Conservation (phyloP, 2,888 invertebrate species). For the Caenorhabditis plicata region DNA sequence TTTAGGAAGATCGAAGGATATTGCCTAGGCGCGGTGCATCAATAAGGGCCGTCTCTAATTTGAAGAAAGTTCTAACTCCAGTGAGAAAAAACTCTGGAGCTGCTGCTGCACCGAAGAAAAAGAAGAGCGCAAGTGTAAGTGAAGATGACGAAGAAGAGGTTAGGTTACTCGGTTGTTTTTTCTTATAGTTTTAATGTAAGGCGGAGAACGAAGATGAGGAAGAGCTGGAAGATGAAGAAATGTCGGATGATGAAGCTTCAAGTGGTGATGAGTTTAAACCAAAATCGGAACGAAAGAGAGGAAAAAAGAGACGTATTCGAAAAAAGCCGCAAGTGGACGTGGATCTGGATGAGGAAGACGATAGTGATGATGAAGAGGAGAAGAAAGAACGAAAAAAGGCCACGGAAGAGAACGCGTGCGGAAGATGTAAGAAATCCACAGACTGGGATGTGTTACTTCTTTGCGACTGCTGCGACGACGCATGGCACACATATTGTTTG, state of each 20-base stretch:
- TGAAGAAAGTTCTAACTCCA: constrained; percentile 31
- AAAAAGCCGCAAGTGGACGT: constrained; percentile 8
- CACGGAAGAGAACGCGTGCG: constrained; percentile 78
- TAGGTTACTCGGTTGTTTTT: not conserved
- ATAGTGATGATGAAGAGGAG: constrained; percentile 50
- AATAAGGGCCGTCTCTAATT: constrained; percentile 41
- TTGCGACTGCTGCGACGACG: constrained; percentile 89
- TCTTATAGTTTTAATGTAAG: constrained; percentile 66
- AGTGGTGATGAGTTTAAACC: constrained; percentile 70
- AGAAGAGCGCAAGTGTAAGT: not conserved
- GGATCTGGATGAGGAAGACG: constrained; percentile 35
- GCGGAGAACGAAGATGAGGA: constrained; percentile 3
- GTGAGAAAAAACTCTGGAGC: not conserved
- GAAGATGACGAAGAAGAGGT: not conserved
- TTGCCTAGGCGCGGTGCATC: constrained; percentile 56
- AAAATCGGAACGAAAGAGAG: constrained; percentile 32
- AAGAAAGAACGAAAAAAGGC: constrained; percentile 63
- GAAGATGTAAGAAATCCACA: constrained; percentile 84
- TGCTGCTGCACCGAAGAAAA: constrained; percentile 47
- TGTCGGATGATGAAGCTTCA: constrained; percentile 63
- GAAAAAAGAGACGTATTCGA: constrained; percentile 19
- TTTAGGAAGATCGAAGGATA: constrained; percentile 50
- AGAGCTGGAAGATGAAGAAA: constrained; percentile 73
- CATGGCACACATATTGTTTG: constrained; percentile 95
- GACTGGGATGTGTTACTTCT: constrained; percentile 93